phyloP scores from a whole-genome alignment of 2,797 vertebrate genomes.

The Micrastur ruficollis region DNA sequence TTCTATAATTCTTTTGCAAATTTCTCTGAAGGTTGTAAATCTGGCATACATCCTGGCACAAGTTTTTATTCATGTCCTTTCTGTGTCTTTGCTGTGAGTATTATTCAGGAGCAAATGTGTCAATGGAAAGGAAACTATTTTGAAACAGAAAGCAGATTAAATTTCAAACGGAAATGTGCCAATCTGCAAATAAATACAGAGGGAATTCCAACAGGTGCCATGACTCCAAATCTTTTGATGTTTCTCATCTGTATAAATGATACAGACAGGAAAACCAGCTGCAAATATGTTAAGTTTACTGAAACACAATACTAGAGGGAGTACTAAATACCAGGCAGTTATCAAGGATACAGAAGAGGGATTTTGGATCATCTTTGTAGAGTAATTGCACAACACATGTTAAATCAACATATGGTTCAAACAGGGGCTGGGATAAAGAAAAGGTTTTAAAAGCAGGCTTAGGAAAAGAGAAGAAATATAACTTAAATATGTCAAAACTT shows the following conservation, averaged over 20 bases:
- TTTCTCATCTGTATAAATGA: conserved; percentile 13
- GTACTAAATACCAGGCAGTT: conserved; percentile 4
- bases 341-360: background rate
- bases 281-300: conserved; percentile 20
- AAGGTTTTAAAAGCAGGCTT: background rate
- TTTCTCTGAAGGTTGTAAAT: background rate
- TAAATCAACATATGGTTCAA: background rate
- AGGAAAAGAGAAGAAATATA: background rate
- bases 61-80: background rate
- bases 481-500: background rate
- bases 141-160: conserved; percentile 20
- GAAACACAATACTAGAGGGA: background rate
- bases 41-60: background rate
- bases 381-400: background rate
- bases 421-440: background rate
- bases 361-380: background rate
- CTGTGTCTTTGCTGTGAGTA: background rate
- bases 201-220: background rate
- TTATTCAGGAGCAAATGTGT: background rate
- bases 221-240: background rate
- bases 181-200: background rate
- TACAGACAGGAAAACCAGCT: conserved; percentile 4
- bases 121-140: conserved; percentile 10
- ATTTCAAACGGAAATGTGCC: background rate
- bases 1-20: background rate